Evolutionary conservation across 2,888 invertebrate species (phyloP), one percentile per base, ranked within the genome.

Genomic region (Candidula unifasciata): DNA sequence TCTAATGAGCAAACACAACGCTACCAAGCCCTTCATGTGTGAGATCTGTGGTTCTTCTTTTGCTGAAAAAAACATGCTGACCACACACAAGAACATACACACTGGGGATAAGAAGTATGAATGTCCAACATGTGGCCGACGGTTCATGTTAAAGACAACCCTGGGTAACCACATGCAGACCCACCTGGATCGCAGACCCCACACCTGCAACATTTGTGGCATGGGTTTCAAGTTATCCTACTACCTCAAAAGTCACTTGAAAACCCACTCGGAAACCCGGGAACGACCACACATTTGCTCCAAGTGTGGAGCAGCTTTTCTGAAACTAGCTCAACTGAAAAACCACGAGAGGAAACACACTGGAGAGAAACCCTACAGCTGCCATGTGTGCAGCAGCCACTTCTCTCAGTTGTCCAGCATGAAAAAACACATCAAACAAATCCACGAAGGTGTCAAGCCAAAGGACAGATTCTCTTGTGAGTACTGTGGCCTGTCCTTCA

Each of bases 331-430:
- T 18, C 82, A 82, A 44, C 66, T 82, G 30, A 52, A 57, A 37
- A 82, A 82, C 66, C 82, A 82, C 30, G 82, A 82, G 52, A 60
- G 82, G 44, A 82, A 66, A 71, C 82, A 82, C 52, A 82, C 82
- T 21, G 82, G 82, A 30, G 82, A 82, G 37, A 82, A 82, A 24
- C 82, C 82, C 0, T 82, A 76, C 82, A 82, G 64, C 21, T 82
- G 82, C 52, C 66, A 74, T 10, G 27, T 76, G 37, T 82, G 82
- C 30, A 30, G 30, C n/a, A 27, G 33, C 3, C n/a, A 52, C 0
- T 82, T 82, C 76, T 82, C 76, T 5, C 82, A 82, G 37, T 16
- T 76, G 13, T 82, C 82, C 30, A 82, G 76, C 82, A 37, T 82
- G 76, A 82, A 82, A 10, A 82, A 82, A 74, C 82, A 82, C 52